Evolutionary conservation across 2,797 vertebrate genomes (phyloP).

Genomic region (Champsocephalus esox): DNA sequence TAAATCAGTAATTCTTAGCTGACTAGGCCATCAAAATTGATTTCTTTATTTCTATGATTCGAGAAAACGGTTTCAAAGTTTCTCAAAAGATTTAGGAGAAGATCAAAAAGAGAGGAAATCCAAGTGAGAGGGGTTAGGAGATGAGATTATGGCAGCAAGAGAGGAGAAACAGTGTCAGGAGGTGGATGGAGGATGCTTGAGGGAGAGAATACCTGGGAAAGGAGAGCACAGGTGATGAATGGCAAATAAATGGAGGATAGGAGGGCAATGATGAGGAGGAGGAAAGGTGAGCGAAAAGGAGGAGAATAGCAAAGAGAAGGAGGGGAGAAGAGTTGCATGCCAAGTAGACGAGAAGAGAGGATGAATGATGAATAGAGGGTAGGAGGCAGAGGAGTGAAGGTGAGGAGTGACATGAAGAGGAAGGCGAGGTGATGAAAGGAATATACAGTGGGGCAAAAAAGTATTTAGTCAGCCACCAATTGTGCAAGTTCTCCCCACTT

Average conservation of each 20-base stretch:
- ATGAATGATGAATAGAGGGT: constrained; percentile 15
- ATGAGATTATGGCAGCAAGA: constrained; percentile 1
- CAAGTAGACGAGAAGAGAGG: constrained; percentile 30
- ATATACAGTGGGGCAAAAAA: background rate
- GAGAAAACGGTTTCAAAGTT: background rate
- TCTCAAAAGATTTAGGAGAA: constrained; percentile 8
- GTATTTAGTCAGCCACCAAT: too few species aligned
- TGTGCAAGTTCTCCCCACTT: too few species aligned
- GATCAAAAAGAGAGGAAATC: constrained; percentile 7
- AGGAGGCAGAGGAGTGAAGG: constrained; percentile 11
- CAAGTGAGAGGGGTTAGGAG: constrained; percentile 5
- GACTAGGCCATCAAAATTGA: background rate
- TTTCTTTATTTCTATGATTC: background rate
- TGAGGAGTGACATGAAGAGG: constrained; percentile 15
- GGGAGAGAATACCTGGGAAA: constrained; percentile 17
- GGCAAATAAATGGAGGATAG: constrained; percentile 56
- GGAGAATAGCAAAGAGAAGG: constrained; percentile 54
- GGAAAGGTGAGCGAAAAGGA: constrained; percentile 58
- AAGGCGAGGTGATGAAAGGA: constrained; percentile 23
- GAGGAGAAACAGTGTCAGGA: constrained; percentile 32
- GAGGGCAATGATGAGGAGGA: constrained; percentile 60
- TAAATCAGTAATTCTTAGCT: background rate
- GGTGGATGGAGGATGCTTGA: constrained; percentile 24
- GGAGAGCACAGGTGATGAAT: constrained; percentile 55
- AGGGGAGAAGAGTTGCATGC: constrained; percentile 43